These are phyloP conservation scores for Proterorhinus semilunaris DNA, from an alignment of 2,113 vertebrate genomes.

Conservation along the genomic window DNA sequence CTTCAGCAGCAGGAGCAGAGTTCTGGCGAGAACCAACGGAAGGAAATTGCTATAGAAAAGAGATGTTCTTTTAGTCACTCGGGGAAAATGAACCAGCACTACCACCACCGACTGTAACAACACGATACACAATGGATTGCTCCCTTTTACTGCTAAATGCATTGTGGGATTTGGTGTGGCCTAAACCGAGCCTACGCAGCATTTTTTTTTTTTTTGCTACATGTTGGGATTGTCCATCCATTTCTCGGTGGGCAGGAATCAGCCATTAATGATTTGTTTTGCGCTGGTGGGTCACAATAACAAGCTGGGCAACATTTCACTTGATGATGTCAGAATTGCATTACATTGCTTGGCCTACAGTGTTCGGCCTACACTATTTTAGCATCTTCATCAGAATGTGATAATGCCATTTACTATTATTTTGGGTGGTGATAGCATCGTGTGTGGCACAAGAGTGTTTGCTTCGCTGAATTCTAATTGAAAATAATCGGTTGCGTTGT, in stretches of 20 bases:
- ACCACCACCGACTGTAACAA: background rate
- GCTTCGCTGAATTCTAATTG: background rate
- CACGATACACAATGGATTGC: background rate
- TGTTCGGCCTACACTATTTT: background rate
- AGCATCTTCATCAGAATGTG: constrained; percentile 13
- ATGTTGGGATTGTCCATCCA: background rate
- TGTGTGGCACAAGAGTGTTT: background rate
- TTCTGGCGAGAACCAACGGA: constrained; percentile 10
- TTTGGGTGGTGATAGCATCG: background rate
- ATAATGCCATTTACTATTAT: background rate
- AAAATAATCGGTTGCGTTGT: background rate
- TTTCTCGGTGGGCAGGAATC: background rate
- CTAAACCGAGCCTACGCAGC: background rate
- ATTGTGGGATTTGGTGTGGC: background rate
- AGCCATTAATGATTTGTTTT: background rate
- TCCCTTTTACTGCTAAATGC: background rate
- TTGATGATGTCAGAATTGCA: constrained; percentile 13
- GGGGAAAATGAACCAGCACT: background rate
- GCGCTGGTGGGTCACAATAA: background rate
- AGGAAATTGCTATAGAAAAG: constrained; percentile 17
- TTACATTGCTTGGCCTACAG: constrained; percentile 4
- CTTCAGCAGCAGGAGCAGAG: constrained; percentile 5
- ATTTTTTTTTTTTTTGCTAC: background rate
- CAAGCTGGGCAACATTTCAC: background rate
- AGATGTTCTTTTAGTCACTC: background rate